phyloP scores from a whole-genome alignment of 2,888 invertebrate genomes.

The Nowickia ferox region DNA sequence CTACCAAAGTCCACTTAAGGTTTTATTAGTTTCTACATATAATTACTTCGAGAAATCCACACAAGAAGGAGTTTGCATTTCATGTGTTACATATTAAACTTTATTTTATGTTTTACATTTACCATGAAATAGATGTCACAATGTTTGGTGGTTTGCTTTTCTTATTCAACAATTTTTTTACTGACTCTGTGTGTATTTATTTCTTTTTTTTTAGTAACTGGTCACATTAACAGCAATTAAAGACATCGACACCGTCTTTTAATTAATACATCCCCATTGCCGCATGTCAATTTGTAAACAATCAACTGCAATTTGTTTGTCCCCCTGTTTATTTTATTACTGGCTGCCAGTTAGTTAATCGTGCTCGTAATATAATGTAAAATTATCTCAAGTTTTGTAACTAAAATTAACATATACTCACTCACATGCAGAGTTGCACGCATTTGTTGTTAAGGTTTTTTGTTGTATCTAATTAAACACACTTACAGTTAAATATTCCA shows the following conservation, averaged over 20 bases:
- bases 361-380: slow-evolving; percentile 45
- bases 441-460: not conserved
- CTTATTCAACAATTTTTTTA: too few relatives aligned
- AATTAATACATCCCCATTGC: slow-evolving; percentile 73
- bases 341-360: slow-evolving; percentile 37
- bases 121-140: too few relatives aligned
- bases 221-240: slow-evolving; percentile 63
- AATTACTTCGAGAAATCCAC: too few relatives aligned
- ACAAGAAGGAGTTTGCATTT: too few relatives aligned
- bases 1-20: too few relatives aligned
- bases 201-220: not conserved
- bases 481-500: slow-evolving; percentile 42
- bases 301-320: slow-evolving; percentile 58
- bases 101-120: too few relatives aligned
- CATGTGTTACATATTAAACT: too few relatives aligned
- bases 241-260: slow-evolving; percentile 68
- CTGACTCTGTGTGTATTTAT: not conserved
- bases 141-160: too few relatives aligned
- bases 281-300: slow-evolving; percentile 71
- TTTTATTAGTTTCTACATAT: too few relatives aligned
- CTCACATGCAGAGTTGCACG: not conserved
- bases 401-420: slow-evolving; percentile 55
- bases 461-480: slow-evolving; percentile 25
- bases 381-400: slow-evolving; percentile 51
- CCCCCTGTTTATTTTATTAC: slow-evolving; percentile 38